Base-by-base conservation (phyloP, 1,140 invertebrate species). In the Lasaia peninsularis region DNA sequence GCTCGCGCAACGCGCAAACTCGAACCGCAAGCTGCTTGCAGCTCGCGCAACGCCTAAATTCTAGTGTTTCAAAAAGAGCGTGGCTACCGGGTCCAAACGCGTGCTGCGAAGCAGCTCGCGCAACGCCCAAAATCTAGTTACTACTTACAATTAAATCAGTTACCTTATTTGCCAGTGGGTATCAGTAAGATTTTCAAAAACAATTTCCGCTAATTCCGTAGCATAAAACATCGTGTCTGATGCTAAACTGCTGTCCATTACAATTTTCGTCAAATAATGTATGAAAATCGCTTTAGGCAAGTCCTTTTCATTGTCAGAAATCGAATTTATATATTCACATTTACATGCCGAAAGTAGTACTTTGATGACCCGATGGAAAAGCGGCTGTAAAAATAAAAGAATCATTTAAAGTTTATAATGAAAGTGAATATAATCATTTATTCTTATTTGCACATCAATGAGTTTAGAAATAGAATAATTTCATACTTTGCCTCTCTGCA, bases 101-200 rank as follows among this genome's bases (percentile, higher is more conserved):
- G n/a, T n/a, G n/a, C n/a, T n/a, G n/a, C n/a, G n/a, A n/a, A n/a
- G n/a, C n/a, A n/a, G n/a, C n/a, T n/a, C n/a, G n/a, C n/a, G n/a
- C n/a, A n/a, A n/a, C n/a, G n/a, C n/a, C n/a, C n/a, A n/a, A n/a
- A n/a, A n/a, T 28, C 24, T 28, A 28, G 24, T 5, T 28, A 28
- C 24, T 28, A n/a, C n/a, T n/a, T n/a, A n/a, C n/a, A n/a, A n/a
- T 28, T 28, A 28, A 5, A 2, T 28, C 0, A 28, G 8, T 33
- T 78, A 90, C 89, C 89, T 85, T 65, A 90, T 86, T 77, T 89
- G 88, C 89, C 89, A 90, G 59, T 84, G 74, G 32, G 75, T 56
- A 70, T 80, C 78, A 10, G 67, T 83, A 20, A 90, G 67, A 66
- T 85, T 86, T 33, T 69, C 53, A 65, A 89, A 89, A 48, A 86